phyloP scores from a whole-genome alignment of 2,888 invertebrate genomes.

The Creontiades dilutus region DNA sequence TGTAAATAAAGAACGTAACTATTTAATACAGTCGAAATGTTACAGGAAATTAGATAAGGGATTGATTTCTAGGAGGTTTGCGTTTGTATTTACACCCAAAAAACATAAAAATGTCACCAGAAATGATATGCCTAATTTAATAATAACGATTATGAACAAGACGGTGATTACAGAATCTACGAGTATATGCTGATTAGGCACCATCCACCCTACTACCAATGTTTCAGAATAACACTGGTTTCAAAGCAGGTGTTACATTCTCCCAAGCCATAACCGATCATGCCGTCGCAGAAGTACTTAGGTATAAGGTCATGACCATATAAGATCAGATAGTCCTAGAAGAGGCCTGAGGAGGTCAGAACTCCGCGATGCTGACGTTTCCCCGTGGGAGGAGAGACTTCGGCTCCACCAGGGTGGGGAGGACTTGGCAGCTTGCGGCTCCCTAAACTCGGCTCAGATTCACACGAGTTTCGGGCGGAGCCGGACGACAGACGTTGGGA shows the following conservation, averaged over 20 bases:
- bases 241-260: slow-evolving; percentile 1
- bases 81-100: too few species aligned
- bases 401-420: not conserved
- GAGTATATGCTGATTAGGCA: too few species aligned
- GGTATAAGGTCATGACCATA: slow-evolving; percentile 55
- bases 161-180: too few species aligned
- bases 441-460: slow-evolving; percentile 36
- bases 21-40: too few species aligned
- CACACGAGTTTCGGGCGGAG: slow-evolving; percentile 36
- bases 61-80: too few species aligned
- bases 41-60: too few species aligned
- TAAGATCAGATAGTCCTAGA: slow-evolving; percentile 58
- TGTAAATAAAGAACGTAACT: too few species aligned
- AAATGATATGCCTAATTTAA: too few species aligned
- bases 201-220: not conserved
- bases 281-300: not conserved
- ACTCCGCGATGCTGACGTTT: not conserved
- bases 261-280: not conserved
- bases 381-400: not conserved
- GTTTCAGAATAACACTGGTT: not conserved
- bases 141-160: too few species aligned
- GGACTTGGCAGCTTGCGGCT: not conserved
- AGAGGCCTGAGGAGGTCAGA: slow-evolving; percentile 32
- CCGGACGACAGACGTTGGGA: not conserved
- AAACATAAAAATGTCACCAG: too few species aligned